Base-by-base conservation (phyloP, 1,140 invertebrate species). In the Euura saliciscinereae region DNA sequence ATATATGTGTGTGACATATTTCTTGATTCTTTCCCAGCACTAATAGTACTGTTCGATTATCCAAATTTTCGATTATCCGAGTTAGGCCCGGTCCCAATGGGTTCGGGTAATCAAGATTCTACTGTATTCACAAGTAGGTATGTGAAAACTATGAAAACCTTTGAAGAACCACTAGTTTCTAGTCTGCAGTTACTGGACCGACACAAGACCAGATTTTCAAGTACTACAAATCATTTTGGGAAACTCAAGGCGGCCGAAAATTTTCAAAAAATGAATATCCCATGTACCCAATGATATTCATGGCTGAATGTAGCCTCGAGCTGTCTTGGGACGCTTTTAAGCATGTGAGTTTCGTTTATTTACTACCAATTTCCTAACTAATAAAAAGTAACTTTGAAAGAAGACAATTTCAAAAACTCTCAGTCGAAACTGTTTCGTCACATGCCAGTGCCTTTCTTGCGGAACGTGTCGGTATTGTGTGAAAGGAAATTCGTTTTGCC, bases 401-500 rank as follows among this genome's bases (percentile, higher is more conserved):
- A n/a, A n/a, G n/a, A n/a, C n/a, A n/a, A n/a, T n/a, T n/a, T n/a
- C n/a, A n/a, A n/a, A n/a, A n/a, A n/a, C n/a, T n/a, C n/a, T n/a
- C n/a, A 59, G 51, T 59, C 51, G 0, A 59, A 59, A n/a, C 51
- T 59, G 4, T 59, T 59, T 59, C 51, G 51, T n/a, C 51, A 59
- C 51, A 59, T 59, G 51, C 51, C 51, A n/a, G 51, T 59, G 51
- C 51, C 51, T 10, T 59, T 59, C 3, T n/a, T 59, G 8, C 8
- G 51, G 51, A 59, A 59, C 51, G 51, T 59, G 51, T 59, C 51
- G 51, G 8, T 59, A n/a, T 59, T 59, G 51, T 59, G 51, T n/a
- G 51, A 59, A n/a, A 8, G 51, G 51, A 59, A 68, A 51, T 74
- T 74, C 74, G 64, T 74, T 2, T 65, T 76, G 7, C 75, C 77